Evolutionary conservation across 2,888 invertebrate species (phyloP), one percentile per base, ranked within the genome.

Genomic region (Timema podura): DNA sequence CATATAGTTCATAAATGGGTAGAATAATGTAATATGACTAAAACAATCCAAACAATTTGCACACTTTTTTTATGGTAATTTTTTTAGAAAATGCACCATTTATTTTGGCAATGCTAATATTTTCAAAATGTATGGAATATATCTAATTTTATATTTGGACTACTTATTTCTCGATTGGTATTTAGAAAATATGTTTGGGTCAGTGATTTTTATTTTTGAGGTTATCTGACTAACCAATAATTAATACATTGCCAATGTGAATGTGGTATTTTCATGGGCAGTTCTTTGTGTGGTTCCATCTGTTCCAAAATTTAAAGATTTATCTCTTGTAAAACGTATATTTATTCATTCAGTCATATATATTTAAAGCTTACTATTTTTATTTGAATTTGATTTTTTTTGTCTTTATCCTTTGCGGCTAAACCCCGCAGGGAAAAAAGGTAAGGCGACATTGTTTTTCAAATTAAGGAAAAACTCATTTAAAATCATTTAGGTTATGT

Each of bases 241-340:
- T 61, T 9, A 46, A 30, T 10, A 15, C 15, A 11, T 61, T 61
- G 61, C 44, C 61, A 30, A 1, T 61, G 61, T 61, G 45, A 61
- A 61, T 61, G 13, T 57, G n/a, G 16, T 51, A 48, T 15, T 9
- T 48, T 48, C 68, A 69, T 69, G 72, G 72, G 48, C 68, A 67
- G 72, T 72, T 72, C 72, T 72, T 72, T 72, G 72, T 72, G 70
- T 68, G 72, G 72, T 72, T 72, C 47, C 69, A 65, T 61, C 30
- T 30, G 44, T 15, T 45, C 10, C 49, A 49, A 49, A 61, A 61
- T 45, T 8, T 61, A 8, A 11, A 7, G 1, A 2, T 61, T 44
- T 49, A 49, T 49, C 9, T 10, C 49, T 49, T 44, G 7, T 61
- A 61, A n/a, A 61, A 30, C 15, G 11, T n/a, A 57, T 5, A 57